Percentiles rank a stretch among this genome's conserved stretches.
Conservation (phyloP, 2,888 invertebrate species). For the Troglohyphantes excavatus region DNA sequence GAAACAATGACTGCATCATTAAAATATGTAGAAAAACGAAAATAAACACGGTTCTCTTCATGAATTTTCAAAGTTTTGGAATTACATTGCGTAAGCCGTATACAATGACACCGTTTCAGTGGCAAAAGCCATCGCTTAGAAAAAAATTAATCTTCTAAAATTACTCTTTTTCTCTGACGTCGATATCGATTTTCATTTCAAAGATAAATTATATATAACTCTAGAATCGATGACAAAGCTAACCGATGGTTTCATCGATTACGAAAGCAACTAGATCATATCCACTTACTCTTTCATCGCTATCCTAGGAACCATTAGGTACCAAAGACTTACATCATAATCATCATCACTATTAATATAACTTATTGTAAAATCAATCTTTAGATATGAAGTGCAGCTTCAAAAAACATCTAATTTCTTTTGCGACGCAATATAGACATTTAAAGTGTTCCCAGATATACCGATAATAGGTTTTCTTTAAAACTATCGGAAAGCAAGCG, state of each 20-base stretch:
- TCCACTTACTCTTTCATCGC: slow-evolving; percentile 42
- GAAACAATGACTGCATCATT: too few relatives aligned
- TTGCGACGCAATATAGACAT: slow-evolving; percentile 50
- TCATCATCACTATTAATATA: slow-evolving; percentile 61
- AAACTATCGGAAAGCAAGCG: slow-evolving; percentile 35
- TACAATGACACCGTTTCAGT: too few relatives aligned
- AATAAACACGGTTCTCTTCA: too few relatives aligned
- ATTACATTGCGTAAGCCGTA: too few relatives aligned
- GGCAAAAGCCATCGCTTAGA: too few relatives aligned
- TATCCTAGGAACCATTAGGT: slow-evolving; percentile 25
- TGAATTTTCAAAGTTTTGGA: too few relatives aligned
- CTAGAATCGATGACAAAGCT: slow-evolving; percentile 39
- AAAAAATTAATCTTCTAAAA: neutral
- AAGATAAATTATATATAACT: slow-evolving; percentile 46
- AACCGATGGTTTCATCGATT: slow-evolving; percentile 43
- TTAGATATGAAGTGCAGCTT: neutral
- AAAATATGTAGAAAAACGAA: too few relatives aligned
- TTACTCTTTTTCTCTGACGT: neutral
- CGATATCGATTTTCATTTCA: slow-evolving; percentile 34
- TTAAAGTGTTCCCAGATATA: slow-evolving; percentile 35
- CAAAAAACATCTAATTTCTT: slow-evolving; percentile 48
- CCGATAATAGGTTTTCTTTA: slow-evolving; percentile 50
- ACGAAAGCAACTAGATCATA: slow-evolving; percentile 32
- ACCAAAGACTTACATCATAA: slow-evolving; percentile 57
- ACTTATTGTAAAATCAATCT: slow-evolving; percentile 68